These are phyloP conservation scores for Ptychodera flava DNA, from an alignment of 35 echinoderm and acorn worm genomes.

Conservation along the genomic window DNA sequence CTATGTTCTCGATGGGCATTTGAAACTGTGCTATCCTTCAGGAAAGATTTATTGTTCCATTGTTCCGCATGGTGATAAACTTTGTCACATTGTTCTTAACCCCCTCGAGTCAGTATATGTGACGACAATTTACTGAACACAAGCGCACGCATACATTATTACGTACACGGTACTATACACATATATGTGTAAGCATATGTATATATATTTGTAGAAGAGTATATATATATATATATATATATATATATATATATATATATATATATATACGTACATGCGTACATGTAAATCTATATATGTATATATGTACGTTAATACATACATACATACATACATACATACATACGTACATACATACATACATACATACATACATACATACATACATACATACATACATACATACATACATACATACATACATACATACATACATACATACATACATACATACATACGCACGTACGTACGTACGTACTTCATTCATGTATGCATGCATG, in stretches of 20 bases:
- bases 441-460: neutral
- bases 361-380: neutral
- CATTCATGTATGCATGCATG: too few relatives aligned
- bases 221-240: constrained; percentile 7
- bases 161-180: too few relatives aligned
- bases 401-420: neutral
- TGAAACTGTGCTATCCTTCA: too few relatives aligned
- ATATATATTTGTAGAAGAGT: neutral
- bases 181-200: too few relatives aligned
- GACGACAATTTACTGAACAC: too few relatives aligned
- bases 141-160: too few relatives aligned
- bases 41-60: too few relatives aligned
- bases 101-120: too few relatives aligned
- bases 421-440: neutral
- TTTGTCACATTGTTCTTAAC: too few relatives aligned
- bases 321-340: neutral
- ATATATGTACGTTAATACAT: neutral
- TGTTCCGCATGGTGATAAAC: too few relatives aligned
- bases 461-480: neutral
- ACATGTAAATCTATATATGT: neutral
- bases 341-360: neutral
- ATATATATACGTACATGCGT: neutral
- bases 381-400: neutral
- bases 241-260: constrained; percentile 5
- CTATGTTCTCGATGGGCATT: too few relatives aligned